Conservation (phyloP, 2,113 vertebrate genomes). For the Maccullochella peelii region DNA sequence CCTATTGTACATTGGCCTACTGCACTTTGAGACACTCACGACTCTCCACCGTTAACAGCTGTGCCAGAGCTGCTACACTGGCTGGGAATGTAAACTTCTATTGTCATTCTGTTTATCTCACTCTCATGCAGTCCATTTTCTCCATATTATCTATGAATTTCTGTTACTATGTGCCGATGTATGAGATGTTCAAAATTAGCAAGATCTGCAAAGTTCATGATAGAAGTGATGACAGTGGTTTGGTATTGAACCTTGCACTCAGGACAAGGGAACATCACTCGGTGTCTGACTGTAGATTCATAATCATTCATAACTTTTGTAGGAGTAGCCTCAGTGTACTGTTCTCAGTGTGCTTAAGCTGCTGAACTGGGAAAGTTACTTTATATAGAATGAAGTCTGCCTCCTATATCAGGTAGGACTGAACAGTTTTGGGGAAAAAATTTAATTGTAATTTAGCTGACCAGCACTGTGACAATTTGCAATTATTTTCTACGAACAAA, state of each 20-base stretch:
- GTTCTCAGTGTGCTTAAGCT: slow-evolving; percentile 9
- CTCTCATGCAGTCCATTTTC: neutral
- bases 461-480: neutral
- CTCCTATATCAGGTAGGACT: neutral
- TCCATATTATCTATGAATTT: neutral
- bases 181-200: slow-evolving; percentile 6
- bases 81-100: slow-evolving; percentile 6
- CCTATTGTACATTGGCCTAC: slow-evolving; percentile 39
- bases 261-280: slow-evolving; percentile 4
- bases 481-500: neutral
- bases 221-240: neutral
- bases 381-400: neutral
- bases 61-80: neutral
- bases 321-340: neutral
- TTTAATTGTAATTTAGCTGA: neutral
- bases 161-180: neutral
- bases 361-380: neutral
- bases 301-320: slow-evolving; percentile 35
- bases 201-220: slow-evolving; percentile 1
- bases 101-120: slow-evolving; percentile 15
- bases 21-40: slow-evolving; percentile 50
- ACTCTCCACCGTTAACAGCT: slow-evolving; percentile 22
- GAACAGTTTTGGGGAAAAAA: neutral
- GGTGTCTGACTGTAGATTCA: slow-evolving; percentile 30
- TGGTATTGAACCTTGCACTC: slow-evolving; percentile 11